Conservation (phyloP, 2,797 vertebrate genomes). For the Knipowitschia caucasica region DNA sequence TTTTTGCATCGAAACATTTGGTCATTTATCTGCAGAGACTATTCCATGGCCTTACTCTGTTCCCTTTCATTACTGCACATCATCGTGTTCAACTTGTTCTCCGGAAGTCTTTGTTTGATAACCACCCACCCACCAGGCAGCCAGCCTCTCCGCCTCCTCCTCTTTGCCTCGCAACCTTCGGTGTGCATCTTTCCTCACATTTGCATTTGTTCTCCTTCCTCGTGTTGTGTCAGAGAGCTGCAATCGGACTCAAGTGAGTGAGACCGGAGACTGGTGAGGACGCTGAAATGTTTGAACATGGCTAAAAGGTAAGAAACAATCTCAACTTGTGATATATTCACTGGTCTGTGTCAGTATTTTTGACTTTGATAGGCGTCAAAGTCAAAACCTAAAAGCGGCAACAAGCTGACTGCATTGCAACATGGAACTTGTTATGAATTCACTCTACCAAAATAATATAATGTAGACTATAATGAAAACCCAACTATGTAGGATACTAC, state of each 20-base stretch:
- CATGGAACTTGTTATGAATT: neutral
- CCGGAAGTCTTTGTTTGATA: constrained; percentile 69
- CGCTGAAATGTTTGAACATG: constrained; percentile 17
- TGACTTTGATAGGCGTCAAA: neutral
- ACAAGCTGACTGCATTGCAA: neutral
- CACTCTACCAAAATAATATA: neutral
- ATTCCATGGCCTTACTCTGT: constrained; percentile 18
- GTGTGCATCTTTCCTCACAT: constrained; percentile 65
- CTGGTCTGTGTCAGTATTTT: neutral
- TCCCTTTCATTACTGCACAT: constrained; percentile 29
- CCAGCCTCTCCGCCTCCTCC: constrained; percentile 52
- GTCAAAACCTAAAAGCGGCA: neutral
- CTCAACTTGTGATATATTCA: constrained; percentile 16
- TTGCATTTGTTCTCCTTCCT: constrained; percentile 79
- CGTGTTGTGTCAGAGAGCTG: constrained; percentile 52
- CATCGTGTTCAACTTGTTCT: constrained; percentile 57
- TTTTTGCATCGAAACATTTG: neutral
- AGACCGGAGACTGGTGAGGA: constrained; percentile 20
- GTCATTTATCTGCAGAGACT: neutral
- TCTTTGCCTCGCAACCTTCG: constrained; percentile 56
- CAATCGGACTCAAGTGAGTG: constrained; percentile 40
- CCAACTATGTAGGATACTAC: too few species aligned
- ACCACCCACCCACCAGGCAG: constrained; percentile 37
- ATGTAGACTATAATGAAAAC: neutral
- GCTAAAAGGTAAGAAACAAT: constrained; percentile 44